Evolutionary conservation across 2,113 vertebrate species (phyloP), one percentile per base, ranked within the genome.

Genomic region (Campylomormyrus tamandua): DNA sequence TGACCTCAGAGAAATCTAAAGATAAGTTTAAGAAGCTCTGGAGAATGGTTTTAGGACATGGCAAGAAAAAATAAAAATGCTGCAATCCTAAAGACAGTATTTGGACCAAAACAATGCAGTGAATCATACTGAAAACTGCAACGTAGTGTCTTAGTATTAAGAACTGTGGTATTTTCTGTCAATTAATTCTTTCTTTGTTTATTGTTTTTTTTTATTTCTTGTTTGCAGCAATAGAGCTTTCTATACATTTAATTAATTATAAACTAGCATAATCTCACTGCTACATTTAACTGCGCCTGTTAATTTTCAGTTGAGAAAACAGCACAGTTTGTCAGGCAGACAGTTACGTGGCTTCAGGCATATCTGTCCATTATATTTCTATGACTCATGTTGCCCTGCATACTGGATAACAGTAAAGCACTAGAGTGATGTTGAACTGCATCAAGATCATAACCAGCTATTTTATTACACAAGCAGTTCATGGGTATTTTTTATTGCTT

Each of bases 1-100:
- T 92, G 92, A 92, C 93, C 92, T 93, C 86, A 92, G 84, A 77
- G 84, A 92, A 90, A 89, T 90, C 84, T 90, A 91, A 92, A 90
- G 31, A 90, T 48, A 50, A 24, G 88, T 88, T 92, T 27, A 91
- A 91, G 89, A 80, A 70, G 56, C 88, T 24, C 84, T 48, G 50
- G 19, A 21, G 48, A 11, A 86, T 91, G 46, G n/a, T 88, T 87
- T 89, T 87, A 42, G 84, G 53, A 21, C 39, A 35, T 89, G 50
- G 24, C 58, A 80, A 83, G 21, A 80, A 89, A 35, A 77, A 89
- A 89, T 10, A 24, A 48, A 74, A 39, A 62, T 7, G 31, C 35
- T 17, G 35, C 62, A 80, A 2, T 19, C 74, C 15, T 19, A 13
- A 80, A 80, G 15, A 80, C 35, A 6, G 74, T 42, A 17, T 80